These are phyloP conservation scores for Stenolophus ochropezus DNA, from an alignment of 2,888 invertebrate genomes.

Conservation along the genomic window DNA sequence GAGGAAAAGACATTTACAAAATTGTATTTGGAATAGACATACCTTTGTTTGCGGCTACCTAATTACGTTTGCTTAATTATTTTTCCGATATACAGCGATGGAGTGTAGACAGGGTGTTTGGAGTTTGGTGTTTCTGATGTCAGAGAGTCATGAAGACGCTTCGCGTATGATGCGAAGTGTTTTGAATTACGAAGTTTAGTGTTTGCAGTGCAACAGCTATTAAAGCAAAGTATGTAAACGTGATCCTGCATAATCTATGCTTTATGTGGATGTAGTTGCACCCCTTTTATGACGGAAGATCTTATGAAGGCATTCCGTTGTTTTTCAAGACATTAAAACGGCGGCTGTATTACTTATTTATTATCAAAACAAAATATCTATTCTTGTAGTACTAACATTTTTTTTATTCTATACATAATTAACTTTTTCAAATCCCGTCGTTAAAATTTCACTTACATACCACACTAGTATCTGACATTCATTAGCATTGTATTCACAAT, in stretches of 20 bases:
- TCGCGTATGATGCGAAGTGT: constrained; percentile 19
- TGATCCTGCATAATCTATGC: constrained; percentile 50
- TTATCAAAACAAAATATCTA: not conserved
- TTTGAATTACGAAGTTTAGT: constrained; percentile 42
- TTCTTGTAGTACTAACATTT: no score
- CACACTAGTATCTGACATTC: no score
- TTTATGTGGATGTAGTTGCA: constrained; percentile 32
- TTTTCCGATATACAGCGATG: not conserved
- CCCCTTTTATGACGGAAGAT: constrained; percentile 17
- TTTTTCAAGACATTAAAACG: not conserved
- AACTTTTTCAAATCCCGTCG: no score
- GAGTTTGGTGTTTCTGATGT: no score
- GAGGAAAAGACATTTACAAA: constrained; percentile 2
- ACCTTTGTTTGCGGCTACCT: not conserved
- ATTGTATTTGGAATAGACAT: not conserved
- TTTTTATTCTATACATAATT: no score
- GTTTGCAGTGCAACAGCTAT: constrained; percentile 47
- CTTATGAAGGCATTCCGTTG: not conserved
- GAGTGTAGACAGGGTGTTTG: no score
- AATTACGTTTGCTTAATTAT: constrained; percentile 10
- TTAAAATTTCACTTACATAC: no score
- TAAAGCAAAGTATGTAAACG: constrained; percentile 54
- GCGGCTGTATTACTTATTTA: not conserved
- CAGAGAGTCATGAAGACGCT: constrained; percentile 35
- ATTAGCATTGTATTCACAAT: no score